Conservation (phyloP, 92 coral and sea anemone genomes). For the Pocillopora grandis region DNA sequence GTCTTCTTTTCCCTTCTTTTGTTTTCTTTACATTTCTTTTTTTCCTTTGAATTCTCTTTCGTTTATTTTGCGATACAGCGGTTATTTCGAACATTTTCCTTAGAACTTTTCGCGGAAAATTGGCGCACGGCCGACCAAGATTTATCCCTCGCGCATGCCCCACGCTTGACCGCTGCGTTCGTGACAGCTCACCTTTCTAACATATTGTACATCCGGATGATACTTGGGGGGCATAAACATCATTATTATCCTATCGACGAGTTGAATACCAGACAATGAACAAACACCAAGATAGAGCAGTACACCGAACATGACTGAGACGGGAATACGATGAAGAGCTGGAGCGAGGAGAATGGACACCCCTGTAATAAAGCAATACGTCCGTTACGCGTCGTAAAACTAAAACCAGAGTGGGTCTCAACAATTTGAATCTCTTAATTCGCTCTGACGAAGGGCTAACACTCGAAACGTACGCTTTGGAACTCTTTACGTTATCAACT, state of each 20-base stretch:
- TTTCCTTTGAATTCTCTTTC: too few species aligned
- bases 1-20: too few species aligned
- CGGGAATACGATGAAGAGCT: constrained; percentile 78
- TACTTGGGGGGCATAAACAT: constrained; percentile 96
- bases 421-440: too few species aligned
- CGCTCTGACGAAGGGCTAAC: too few species aligned
- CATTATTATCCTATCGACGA: constrained; percentile 84
- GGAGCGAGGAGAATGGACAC: constrained; percentile 91
- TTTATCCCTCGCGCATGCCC: neutral
- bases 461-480: too few species aligned
- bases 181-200: constrained; percentile 77
- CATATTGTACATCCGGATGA: constrained; percentile 93
- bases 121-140: too few species aligned
- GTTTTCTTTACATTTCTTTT: too few species aligned
- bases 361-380: constrained; percentile 41
- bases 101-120: too few species aligned
- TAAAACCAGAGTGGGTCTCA: too few species aligned
- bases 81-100: too few species aligned
- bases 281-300: constrained; percentile 86
- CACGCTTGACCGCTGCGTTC: neutral
- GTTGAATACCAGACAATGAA: constrained; percentile 83
- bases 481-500: too few species aligned
- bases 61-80: too few species aligned
- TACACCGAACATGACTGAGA: constrained; percentile 91
- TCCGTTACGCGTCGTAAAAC: neutral